phyloP scores from a whole-genome alignment of 2,113 vertebrate species.

The Nanorana parkeri region DNA sequence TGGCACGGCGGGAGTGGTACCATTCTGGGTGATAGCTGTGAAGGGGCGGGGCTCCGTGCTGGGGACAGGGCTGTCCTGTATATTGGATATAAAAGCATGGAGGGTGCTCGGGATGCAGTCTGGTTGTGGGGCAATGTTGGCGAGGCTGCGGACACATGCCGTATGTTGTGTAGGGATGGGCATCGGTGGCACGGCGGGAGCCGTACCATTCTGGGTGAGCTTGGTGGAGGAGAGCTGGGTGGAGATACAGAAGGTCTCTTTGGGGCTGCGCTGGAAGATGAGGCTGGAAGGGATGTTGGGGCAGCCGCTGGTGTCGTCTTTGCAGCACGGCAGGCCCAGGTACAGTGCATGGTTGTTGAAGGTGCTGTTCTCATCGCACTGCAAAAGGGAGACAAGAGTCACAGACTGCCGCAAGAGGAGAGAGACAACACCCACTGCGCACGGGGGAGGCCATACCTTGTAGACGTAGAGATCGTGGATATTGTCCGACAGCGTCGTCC shows the following conservation, averaged over 20 bases:
- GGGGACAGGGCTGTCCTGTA: not conserved
- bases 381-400: not conserved
- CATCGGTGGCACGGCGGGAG: no score
- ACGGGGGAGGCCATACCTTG: conserved; percentile 79
- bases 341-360: conserved; percentile 96
- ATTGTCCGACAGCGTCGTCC: conserved; percentile 92
- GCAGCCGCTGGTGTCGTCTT: conserved; percentile 92
- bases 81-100: not conserved
- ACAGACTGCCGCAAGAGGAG: not conserved
- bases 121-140: not conserved
- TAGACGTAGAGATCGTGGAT: conserved; percentile 95
- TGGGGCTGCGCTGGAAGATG: conserved; percentile 94
- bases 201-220: conserved; percentile 92
- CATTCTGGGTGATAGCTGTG: no score
- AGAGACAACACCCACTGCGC: not conserved
- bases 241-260: conserved; percentile 92
- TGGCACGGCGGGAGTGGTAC: no score
- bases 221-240: conserved; percentile 95
- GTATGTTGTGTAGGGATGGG: no score
- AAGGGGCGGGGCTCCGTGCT: no score
- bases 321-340: conserved; percentile 93
- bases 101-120: not conserved
- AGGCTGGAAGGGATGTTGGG: conserved; percentile 89
- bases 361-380: conserved; percentile 95
- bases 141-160: no score